These are phyloP conservation scores for Drepana falcataria DNA, from an alignment of 2,888 invertebrate genomes.

Conservation along the genomic window DNA sequence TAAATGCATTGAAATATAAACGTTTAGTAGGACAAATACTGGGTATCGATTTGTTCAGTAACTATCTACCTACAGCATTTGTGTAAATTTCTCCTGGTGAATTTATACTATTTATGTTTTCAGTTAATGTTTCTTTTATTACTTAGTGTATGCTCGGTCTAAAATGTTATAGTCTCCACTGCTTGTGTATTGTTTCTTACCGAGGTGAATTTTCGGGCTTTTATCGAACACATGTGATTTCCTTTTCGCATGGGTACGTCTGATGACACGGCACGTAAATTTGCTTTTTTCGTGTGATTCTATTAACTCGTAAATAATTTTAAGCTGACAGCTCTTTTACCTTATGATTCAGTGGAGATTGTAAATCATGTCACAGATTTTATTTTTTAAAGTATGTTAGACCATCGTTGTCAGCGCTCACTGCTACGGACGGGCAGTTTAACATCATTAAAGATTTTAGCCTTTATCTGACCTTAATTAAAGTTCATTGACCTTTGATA, in stretches of 20 bases:
- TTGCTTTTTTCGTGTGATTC: background rate
- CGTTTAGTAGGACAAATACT: no score
- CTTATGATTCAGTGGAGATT: constrained; percentile 3
- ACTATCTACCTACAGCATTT: no score
- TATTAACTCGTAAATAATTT: background rate
- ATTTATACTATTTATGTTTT: no score
- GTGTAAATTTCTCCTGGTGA: no score
- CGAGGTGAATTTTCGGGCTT: constrained; percentile 11
- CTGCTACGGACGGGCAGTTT: no score
- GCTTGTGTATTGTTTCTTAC: constrained; percentile 45
- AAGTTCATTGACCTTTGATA: background rate
- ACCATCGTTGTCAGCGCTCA: no score
- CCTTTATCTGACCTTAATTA: background rate
- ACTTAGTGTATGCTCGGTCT: background rate
- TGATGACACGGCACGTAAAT: background rate
- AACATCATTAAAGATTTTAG: background rate
- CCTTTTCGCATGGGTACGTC: background rate
- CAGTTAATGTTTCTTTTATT: no score
- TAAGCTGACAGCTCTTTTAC: background rate
- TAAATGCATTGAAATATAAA: no score
- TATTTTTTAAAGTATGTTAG: no score
- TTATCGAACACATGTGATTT: background rate
- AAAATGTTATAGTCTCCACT: constrained; percentile 25
- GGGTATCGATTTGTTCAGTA: no score
- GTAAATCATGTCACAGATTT: constrained; percentile 8